A percentile compares a stretch with the other conserved stretches of the same genome.
Conservation (phyloP, 35 echinoderm and acorn worm species). For the Acanthaster planci region DNA sequence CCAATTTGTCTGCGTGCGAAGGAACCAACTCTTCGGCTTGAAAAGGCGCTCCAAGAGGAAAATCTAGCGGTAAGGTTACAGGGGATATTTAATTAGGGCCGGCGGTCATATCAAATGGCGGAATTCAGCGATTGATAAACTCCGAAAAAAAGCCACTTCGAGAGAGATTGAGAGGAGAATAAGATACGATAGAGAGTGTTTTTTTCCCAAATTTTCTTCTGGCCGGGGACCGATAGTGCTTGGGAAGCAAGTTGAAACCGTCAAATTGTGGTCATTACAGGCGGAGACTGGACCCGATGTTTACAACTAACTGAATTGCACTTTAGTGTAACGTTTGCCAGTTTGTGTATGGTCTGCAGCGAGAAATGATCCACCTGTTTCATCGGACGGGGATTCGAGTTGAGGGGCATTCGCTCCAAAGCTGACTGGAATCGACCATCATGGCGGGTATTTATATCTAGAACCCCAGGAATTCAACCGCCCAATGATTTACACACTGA, state of each 20-base stretch:
- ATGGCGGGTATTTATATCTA: too few relatives aligned
- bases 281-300: not conserved
- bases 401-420: slow-evolving; percentile 1
- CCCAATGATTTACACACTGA: too few relatives aligned
- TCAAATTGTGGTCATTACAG: slow-evolving; percentile 8
- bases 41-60: too few relatives aligned
- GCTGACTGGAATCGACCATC: too few relatives aligned
- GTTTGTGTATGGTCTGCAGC: not conserved
- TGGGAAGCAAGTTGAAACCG: not conserved
- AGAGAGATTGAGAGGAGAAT: not conserved
- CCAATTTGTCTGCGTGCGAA: too few relatives aligned
- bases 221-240: not conserved
- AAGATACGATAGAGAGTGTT: too few relatives aligned
- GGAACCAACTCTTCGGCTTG: too few relatives aligned
- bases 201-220: not conserved
- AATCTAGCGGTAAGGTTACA: not conserved
- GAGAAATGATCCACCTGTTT: slow-evolving; percentile 15
- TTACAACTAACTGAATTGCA: slow-evolving; percentile 21
- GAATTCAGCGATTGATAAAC: not conserved
- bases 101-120: not conserved
- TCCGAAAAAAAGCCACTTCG: not conserved
- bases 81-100: not conserved
- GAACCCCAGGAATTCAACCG: too few relatives aligned
- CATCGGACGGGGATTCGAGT: not conserved
- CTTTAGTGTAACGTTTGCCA: not conserved